These are phyloP conservation scores for Rhinopomastus cyanomelas DNA, from an alignment of 2,113 vertebrate species.

Conservation along the genomic window DNA sequence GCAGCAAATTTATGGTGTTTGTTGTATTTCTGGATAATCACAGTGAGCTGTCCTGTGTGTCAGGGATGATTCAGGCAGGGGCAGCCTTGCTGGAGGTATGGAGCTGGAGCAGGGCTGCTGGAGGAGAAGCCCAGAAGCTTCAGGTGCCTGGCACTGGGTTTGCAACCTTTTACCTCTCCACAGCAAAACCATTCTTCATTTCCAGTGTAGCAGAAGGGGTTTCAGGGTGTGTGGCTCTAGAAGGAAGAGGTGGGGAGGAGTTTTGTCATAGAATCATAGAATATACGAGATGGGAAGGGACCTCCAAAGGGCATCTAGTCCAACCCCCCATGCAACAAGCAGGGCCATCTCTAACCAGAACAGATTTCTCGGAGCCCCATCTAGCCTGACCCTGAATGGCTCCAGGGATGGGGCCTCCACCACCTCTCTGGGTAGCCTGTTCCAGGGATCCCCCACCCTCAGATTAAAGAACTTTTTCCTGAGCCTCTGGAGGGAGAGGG, in stretches of 20 bases:
- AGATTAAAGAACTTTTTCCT: too few relatives aligned
- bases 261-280: not conserved
- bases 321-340: too few relatives aligned
- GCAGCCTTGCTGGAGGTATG: not conserved
- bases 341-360: too few relatives aligned
- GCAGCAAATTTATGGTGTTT: not conserved
- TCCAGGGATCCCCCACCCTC: too few relatives aligned
- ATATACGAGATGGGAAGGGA: too few relatives aligned
- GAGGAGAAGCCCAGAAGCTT: not conserved
- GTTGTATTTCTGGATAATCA: constrained; percentile 30
- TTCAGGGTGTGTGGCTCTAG: not conserved
- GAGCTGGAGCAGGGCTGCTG: not conserved
- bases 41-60: not conserved
- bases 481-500: not conserved
- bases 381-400: too few relatives aligned
- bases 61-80: constrained; percentile 1
- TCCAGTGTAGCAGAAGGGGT: not conserved
- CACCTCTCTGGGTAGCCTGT: too few relatives aligned
- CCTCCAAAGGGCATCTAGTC: too few relatives aligned
- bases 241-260: not conserved
- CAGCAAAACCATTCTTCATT: not conserved
- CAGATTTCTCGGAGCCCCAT: too few relatives aligned
- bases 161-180: not conserved
- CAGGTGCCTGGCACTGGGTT: not conserved
- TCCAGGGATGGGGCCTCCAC: too few relatives aligned